phyloP scores from a whole-genome alignment of 35 echinoderm and acorn worm genomes.

The Eucidaris tribuloides region DNA sequence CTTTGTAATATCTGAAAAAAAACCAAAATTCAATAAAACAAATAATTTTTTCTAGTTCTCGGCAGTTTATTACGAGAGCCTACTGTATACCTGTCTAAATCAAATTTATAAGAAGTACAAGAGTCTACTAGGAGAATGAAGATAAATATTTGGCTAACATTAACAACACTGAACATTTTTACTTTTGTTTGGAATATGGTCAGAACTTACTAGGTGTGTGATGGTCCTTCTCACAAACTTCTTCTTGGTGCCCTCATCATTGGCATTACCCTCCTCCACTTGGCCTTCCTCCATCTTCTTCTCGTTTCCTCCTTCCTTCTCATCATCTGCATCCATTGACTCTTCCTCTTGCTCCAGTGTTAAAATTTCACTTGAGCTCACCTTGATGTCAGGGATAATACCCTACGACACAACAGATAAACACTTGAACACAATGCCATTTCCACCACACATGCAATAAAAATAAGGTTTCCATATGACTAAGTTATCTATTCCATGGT shows the following conservation, averaged over 20 bases:
- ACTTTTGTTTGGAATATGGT: neutral
- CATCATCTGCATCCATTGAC: conserved; percentile 4
- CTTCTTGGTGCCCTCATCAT: neutral
- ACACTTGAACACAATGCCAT: neutral
- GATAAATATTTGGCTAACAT: neutral
- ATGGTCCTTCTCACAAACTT: conserved; percentile 5
- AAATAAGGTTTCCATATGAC: no score
- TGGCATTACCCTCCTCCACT: neutral
- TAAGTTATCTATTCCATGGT: no score
- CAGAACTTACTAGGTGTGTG: neutral
- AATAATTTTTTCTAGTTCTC: neutral
- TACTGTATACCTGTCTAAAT: neutral
- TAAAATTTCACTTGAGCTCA: neutral
- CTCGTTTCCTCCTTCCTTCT: neutral
- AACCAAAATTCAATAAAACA: neutral
- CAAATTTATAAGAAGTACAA: neutral
- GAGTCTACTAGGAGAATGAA: neutral
- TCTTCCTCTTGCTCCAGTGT: conserved; percentile 49
- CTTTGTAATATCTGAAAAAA: no score
- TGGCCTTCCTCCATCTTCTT: conserved; percentile 27
- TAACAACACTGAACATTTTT: no score
- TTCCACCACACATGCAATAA: neutral
- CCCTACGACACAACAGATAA: conserved; percentile 31
- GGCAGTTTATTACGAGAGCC: neutral
- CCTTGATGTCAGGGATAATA: conserved; percentile 92